Conservation (phyloP, 2,888 invertebrate genomes). For the Alcis repandata region DNA sequence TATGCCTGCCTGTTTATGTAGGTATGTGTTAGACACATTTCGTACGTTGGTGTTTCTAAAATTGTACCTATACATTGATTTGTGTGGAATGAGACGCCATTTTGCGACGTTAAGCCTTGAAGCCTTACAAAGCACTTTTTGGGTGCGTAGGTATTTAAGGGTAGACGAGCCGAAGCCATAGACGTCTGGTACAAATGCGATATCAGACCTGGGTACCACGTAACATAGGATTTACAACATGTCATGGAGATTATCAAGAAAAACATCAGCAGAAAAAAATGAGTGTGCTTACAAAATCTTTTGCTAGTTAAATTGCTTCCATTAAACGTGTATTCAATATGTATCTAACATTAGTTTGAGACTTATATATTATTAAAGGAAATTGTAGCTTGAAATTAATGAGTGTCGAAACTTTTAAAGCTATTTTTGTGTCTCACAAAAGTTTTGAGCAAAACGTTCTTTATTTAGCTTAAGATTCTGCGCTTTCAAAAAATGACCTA, state of each 20-base stretch:
- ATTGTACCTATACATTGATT: conserved; percentile 25
- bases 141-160: conserved; percentile 65
- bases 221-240: conserved; percentile 59
- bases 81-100: conserved; percentile 71
- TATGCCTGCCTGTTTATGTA: neutral
- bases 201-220: conserved; percentile 53
- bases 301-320: no score
- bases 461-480: no score
- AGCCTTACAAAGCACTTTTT: conserved; percentile 72
- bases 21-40: neutral
- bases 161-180: conserved; percentile 71
- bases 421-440: neutral
- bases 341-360: no score
- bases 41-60: conserved; percentile 3
- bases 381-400: no score
- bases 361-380: no score
- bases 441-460: conserved; percentile 17
- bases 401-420: no score
- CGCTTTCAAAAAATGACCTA: conserved; percentile 12
- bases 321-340: no score
- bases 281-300: no score
- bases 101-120: conserved; percentile 72
- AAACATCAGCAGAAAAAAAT: conserved; percentile 2
- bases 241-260: conserved; percentile 35
- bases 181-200: conserved; percentile 59